Evolutionary conservation across 2,888 invertebrate species (phyloP).

Genomic region (Nomada fucata): DNA sequence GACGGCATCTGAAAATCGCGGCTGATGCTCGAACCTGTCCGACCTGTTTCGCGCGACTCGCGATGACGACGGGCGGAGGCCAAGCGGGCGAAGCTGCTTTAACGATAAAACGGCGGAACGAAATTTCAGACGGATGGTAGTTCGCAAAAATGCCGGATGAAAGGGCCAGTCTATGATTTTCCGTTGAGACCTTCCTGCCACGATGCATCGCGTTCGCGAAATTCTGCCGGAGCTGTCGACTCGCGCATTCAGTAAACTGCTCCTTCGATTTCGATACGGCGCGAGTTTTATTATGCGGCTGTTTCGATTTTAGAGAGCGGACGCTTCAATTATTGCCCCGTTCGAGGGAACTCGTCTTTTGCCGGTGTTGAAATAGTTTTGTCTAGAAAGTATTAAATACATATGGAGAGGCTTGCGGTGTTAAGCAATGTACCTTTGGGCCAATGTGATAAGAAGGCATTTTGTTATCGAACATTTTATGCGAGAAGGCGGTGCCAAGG

Average conservation of each 20-base stretch:
- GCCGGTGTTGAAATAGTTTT: too few species aligned
- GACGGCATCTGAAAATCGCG: conserved; percentile 49
- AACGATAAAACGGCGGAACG: conserved; percentile 6
- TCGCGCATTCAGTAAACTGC: not conserved
- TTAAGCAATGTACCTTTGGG: too few species aligned
- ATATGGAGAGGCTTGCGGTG: too few species aligned
- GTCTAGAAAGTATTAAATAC: too few species aligned
- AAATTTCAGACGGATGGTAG: not conserved
- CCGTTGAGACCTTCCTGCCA: not conserved
- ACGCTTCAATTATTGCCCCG: too few species aligned
- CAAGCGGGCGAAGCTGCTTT: not conserved
- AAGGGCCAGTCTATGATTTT: conserved; percentile 4
- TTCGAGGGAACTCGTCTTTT: too few species aligned
- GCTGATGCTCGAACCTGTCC: conserved; percentile 28
- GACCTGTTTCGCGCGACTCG: conserved; percentile 29
- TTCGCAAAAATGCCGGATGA: not conserved
- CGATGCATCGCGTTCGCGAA: not conserved
- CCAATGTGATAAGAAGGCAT: too few species aligned
- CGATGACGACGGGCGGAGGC: conserved; percentile 26
- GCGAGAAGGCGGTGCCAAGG: not conserved
- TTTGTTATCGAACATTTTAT: too few species aligned
- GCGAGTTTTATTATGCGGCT: not conserved
- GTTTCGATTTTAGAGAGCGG: not conserved
- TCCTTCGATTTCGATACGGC: not conserved
- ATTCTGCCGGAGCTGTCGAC: not conserved